phyloP scores from a whole-genome alignment of 2,888 invertebrate genomes.

The Embidobia sp. region DNA sequence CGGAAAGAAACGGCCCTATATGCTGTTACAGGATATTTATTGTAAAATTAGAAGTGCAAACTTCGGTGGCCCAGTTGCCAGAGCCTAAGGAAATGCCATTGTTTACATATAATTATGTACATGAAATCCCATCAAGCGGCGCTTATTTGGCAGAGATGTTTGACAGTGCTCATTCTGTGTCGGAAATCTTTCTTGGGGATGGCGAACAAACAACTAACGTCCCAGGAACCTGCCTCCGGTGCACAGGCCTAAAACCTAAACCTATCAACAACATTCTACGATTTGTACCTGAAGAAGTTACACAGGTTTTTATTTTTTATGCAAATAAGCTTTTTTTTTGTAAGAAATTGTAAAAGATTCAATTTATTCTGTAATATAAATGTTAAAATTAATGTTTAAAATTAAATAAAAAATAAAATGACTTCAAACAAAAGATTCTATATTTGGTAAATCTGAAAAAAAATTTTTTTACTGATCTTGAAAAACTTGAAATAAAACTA shows the following conservation, averaged over 20 bases:
- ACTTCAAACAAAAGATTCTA: no score
- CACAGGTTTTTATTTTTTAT: conserved; percentile 27
- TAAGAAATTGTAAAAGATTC: no score
- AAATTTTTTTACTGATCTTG: no score
- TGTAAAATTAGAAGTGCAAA: conserved; percentile 86
- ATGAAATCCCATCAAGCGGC: conserved; percentile 86
- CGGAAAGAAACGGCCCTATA: conserved; percentile 93
- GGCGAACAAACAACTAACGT: conserved; percentile 80
- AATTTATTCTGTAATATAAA: no score
- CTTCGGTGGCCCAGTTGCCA: conserved; percentile 86
- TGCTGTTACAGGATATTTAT: conserved; percentile 93
- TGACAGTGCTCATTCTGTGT: conserved; percentile 85
- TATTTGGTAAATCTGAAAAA: no score
- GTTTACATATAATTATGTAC: conserved; percentile 88
- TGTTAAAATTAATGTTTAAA: no score
- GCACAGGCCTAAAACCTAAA: conserved; percentile 82
- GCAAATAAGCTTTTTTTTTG: no score
- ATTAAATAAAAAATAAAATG: no score
- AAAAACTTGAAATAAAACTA: no score
- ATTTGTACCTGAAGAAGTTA: conserved; percentile 73
- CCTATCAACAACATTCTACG: conserved; percentile 72
- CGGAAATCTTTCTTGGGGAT: conserved; percentile 89
- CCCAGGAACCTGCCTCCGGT: conserved; percentile 81
- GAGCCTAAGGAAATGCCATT: conserved; percentile 87
- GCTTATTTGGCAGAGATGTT: conserved; percentile 94